A percentile compares a stretch with the other conserved stretches of the same genome.
phyloP scores from a whole-genome alignment of 2,888 invertebrate species.

The Synanthedon andrenaeformis region DNA sequence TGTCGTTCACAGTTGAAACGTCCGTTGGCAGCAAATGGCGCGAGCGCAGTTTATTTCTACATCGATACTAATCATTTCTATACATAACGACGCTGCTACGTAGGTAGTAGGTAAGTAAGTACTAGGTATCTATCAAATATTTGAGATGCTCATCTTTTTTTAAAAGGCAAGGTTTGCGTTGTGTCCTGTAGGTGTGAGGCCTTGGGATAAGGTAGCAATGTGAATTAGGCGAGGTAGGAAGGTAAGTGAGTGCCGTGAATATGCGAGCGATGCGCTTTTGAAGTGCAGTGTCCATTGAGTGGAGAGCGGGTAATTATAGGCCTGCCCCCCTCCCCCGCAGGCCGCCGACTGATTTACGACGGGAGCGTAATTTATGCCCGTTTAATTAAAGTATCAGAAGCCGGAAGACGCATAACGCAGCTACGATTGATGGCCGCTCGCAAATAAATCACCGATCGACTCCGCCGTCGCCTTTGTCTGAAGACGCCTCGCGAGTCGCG shows the following conservation, averaged over 20 bases:
- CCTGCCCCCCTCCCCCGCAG: constrained; percentile 10
- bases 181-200: too few relatives aligned
- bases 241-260: constrained; percentile 13
- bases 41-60: background rate
- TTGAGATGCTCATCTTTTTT: too few relatives aligned
- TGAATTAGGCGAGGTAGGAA: too few relatives aligned
- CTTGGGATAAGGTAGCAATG: too few relatives aligned
- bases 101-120: too few relatives aligned
- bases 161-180: too few relatives aligned
- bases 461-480: background rate
- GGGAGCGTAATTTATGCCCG: constrained; percentile 46
- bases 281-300: constrained; percentile 32
- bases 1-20: background rate
- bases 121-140: too few relatives aligned
- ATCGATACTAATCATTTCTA: too few relatives aligned
- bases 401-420: constrained; percentile 33
- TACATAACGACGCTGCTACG: too few relatives aligned
- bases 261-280: constrained; percentile 31
- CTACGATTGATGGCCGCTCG: background rate
- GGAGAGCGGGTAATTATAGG: constrained; percentile 12
- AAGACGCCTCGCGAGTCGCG: too few relatives aligned
- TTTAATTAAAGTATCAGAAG: constrained; percentile 62
- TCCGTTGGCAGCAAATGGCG: background rate
- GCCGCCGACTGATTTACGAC: constrained; percentile 52
- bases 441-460: background rate